Percentiles rank a stretch among this genome's conserved stretches.
Evolutionary conservation across 2,797 vertebrate species (phyloP).

Genomic region (Threskiornis aethiopicus): DNA sequence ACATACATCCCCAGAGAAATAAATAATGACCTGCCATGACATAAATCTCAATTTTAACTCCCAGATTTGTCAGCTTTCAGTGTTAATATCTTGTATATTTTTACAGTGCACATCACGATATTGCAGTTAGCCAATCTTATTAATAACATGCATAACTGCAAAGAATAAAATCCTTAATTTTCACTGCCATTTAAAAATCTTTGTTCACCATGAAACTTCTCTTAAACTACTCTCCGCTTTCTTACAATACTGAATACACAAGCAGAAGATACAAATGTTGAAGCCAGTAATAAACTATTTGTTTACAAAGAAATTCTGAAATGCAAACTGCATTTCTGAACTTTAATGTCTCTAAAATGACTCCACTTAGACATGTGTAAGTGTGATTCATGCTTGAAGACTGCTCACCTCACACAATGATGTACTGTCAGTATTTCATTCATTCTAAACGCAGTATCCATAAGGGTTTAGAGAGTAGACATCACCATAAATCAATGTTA

Average conservation of each 20-base stretch:
- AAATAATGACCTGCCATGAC: not conserved
- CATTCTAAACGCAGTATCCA: conserved; percentile 65
- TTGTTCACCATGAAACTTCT: not conserved
- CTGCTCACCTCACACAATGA: conserved; percentile 40
- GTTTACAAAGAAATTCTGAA: conserved; percentile 36
- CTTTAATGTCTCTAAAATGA: conserved; percentile 53
- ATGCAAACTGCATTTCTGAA: conserved; percentile 49
- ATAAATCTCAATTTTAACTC: conserved; percentile 35
- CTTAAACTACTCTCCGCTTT: not conserved
- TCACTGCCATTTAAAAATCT: not conserved
- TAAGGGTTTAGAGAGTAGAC: conserved; percentile 68
- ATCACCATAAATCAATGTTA: conserved; percentile 75
- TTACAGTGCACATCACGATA: not conserved
- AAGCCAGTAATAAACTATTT: not conserved
- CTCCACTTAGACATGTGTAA: not conserved
- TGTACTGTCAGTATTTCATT: conserved; percentile 66
- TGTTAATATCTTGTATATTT: not conserved
- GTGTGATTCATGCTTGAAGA: conserved; percentile 50
- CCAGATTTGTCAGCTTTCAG: not conserved
- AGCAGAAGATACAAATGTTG: not conserved
- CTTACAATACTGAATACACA: not conserved
- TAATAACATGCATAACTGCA: not conserved
- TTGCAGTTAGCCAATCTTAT: not conserved
- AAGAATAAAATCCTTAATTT: not conserved
- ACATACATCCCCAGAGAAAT: not conserved